Percentiles rank a stretch among this genome's conserved stretches.
phyloP scores from a whole-genome alignment of 2,113 vertebrate genomes.

The Sapayoa aenigma region DNA sequence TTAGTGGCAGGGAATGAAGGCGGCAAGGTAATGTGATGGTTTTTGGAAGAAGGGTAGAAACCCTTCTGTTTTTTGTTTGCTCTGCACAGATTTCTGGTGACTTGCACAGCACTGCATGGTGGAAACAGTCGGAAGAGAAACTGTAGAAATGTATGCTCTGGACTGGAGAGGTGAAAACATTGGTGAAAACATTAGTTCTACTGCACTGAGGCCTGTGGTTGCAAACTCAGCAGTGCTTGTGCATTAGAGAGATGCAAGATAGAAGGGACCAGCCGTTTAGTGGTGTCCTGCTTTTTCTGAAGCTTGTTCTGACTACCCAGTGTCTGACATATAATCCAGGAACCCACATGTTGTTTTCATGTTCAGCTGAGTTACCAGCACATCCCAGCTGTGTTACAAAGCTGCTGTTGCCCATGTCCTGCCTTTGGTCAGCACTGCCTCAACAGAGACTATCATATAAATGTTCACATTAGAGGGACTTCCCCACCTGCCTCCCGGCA shows the following conservation, averaged over 20 bases:
- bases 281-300: background rate
- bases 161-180: background rate
- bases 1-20: background rate
- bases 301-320: background rate
- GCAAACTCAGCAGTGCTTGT: background rate
- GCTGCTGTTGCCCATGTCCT: background rate
- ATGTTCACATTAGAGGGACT: background rate
- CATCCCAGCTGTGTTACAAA: background rate
- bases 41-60: background rate
- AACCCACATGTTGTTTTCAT: background rate
- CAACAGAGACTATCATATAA: background rate
- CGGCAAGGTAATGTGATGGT: accelerated
- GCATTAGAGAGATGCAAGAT: background rate
- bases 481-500: accelerated
- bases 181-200: background rate
- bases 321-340: background rate
- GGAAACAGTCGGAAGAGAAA: background rate
- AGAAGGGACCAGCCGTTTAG: background rate
- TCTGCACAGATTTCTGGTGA: background rate
- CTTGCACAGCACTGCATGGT: accelerated
- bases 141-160: background rate
- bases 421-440: no score
- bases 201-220: background rate
- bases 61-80: background rate
- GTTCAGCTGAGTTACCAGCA: background rate